Percentiles rank a stretch among this genome's conserved stretches.
Evolutionary conservation across 2,113 vertebrate genomes (phyloP).

Genomic region (Stictonetta naevosa): DNA sequence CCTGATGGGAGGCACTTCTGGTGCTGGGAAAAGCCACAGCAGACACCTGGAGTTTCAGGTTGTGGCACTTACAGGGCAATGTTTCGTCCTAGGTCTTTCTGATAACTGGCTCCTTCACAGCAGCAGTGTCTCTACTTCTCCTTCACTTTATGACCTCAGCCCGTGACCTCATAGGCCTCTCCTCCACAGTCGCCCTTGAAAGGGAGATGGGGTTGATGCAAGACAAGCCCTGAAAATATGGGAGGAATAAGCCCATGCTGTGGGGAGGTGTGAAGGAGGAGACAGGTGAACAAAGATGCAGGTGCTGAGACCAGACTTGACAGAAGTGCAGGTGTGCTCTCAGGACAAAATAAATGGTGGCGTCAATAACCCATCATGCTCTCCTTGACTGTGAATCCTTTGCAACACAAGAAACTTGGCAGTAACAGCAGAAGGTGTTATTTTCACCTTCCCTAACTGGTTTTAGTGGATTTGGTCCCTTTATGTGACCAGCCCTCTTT

Average conservation of each 20-base stretch:
- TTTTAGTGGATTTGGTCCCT: background rate
- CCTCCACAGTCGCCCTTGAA: background rate
- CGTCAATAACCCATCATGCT: background rate
- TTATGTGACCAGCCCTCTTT: background rate
- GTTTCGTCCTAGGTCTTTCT: background rate
- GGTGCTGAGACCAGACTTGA: background rate
- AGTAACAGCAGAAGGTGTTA: background rate
- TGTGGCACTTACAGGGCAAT: background rate
- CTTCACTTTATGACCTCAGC: background rate
- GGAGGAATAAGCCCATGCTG: background rate
- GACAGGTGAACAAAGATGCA: background rate
- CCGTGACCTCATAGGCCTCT: background rate
- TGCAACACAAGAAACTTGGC: background rate
- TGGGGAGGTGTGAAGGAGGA: background rate
- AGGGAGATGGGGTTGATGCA: background rate
- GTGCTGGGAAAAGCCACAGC: background rate
- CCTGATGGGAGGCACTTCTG: background rate
- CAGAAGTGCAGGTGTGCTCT: background rate
- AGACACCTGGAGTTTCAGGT: background rate
- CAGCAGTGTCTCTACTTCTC: accelerated
- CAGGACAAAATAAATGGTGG: accelerated
- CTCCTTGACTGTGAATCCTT: background rate
- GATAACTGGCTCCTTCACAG: background rate
- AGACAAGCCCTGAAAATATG: background rate
- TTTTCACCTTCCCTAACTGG: background rate